Percentiles rank a stretch among this genome's conserved stretches.
phyloP scores from a whole-genome alignment of 2,888 invertebrate genomes.

The Artemia sinica region DNA sequence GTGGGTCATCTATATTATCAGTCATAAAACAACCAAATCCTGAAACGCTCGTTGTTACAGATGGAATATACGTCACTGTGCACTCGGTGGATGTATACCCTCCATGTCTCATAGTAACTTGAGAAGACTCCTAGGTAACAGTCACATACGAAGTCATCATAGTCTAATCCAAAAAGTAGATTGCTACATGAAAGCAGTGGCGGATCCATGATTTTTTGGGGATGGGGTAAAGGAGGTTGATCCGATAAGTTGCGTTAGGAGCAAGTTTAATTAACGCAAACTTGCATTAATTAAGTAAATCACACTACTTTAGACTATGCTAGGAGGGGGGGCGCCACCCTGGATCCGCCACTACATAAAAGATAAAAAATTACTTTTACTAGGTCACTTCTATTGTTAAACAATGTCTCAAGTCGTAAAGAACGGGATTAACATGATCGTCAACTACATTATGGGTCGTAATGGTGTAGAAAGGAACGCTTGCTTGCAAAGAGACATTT shows the following conservation, averaged over 20 bases:
- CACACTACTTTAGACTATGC: no score
- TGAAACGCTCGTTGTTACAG: constrained; percentile 90
- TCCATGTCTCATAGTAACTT: constrained; percentile 99
- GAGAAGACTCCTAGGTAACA: constrained; percentile 98
- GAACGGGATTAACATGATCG: constrained; percentile 72
- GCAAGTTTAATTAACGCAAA: no score
- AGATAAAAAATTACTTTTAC: constrained; percentile 99
- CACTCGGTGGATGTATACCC: constrained; percentile 99
- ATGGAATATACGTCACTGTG: constrained; percentile 98
- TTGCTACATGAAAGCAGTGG: constrained; percentile 90
- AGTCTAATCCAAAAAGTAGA: constrained; percentile 90
- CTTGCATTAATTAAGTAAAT: no score
- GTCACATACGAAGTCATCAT: constrained; percentile 96
- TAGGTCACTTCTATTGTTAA: constrained; percentile 79
- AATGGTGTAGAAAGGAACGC: constrained; percentile 74
- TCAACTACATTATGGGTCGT: constrained; percentile 93
- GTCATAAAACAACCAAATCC: constrained; percentile 98
- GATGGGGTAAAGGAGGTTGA: no score
- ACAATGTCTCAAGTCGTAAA: constrained; percentile 71
- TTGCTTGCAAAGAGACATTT: constrained; percentile 89
- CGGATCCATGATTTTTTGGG: no score
- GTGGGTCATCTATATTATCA: constrained; percentile 89
- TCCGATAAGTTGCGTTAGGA: no score
- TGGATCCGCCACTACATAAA: no score
- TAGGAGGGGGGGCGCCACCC: no score